Percentiles rank a stretch among this genome's conserved stretches.
Conservation (phyloP, 2,888 invertebrate genomes). For the Caenorhabditis panamensis region DNA sequence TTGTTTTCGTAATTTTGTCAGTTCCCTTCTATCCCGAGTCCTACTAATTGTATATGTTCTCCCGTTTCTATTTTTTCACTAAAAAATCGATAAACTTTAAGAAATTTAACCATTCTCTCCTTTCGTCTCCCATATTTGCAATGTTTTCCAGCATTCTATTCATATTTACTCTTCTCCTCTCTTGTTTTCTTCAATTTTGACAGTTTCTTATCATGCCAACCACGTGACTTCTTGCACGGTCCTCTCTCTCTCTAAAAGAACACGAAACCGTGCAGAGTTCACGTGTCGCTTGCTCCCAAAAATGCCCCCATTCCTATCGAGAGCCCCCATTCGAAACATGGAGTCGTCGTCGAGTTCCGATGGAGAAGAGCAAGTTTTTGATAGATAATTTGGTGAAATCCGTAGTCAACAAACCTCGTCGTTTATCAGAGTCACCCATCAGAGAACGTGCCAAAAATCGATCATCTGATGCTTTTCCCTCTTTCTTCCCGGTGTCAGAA, state of each 20-base stretch:
- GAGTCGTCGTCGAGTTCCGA: slow-evolving; percentile 16
- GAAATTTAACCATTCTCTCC: not conserved
- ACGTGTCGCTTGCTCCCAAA: too few relatives aligned
- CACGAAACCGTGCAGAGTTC: too few relatives aligned
- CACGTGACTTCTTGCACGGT: not conserved
- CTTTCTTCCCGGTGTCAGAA: not conserved
- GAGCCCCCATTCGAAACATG: slow-evolving; percentile 12
- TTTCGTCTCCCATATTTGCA: not conserved
- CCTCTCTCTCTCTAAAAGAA: too few relatives aligned
- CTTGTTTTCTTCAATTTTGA: too few relatives aligned
- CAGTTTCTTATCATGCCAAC: not conserved
- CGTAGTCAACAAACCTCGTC: slow-evolving; percentile 34
- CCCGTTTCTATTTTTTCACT: not conserved
- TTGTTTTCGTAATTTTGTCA: slow-evolving; percentile 13
- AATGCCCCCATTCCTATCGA: slow-evolving; percentile 24
- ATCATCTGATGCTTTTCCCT: not conserved
- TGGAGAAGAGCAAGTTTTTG: slow-evolving; percentile 48
- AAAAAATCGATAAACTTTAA: slow-evolving; percentile 9
- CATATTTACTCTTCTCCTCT: not conserved
- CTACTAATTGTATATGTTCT: slow-evolving; percentile 43
- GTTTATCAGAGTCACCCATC: slow-evolving; percentile 18
- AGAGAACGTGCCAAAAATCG: not conserved
- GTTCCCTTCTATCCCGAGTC: not conserved
- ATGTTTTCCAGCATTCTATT: slow-evolving; percentile 13
- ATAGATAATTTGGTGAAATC: not conserved